A percentile compares a stretch with the other conserved stretches of the same genome.
These are phyloP conservation scores for Oegoconia quadripuncta DNA, from an alignment of 2,888 invertebrate genomes.

Conservation along the genomic window DNA sequence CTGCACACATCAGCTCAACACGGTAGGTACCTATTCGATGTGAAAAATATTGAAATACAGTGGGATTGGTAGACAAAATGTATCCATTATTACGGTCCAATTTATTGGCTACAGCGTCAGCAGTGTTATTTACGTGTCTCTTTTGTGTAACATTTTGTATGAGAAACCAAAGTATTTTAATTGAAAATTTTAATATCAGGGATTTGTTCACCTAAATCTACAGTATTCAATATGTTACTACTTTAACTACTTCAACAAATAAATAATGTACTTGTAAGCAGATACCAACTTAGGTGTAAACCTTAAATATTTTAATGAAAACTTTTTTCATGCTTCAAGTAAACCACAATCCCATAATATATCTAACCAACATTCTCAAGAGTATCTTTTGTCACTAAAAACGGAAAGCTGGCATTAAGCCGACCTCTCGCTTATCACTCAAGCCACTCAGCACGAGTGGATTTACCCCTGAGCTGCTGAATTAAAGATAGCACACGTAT, in stretches of 20 bases:
- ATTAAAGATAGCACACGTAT: slow-evolving; percentile 63
- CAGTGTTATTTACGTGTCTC: no score
- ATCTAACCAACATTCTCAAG: not conserved
- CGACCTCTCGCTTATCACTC: slow-evolving; percentile 12
- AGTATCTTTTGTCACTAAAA: slow-evolving; percentile 1
- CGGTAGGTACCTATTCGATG: slow-evolving; percentile 47
- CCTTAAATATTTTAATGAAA: no score
- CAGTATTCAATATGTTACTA: no score
- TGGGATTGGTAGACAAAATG: slow-evolving; percentile 33
- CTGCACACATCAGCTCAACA: slow-evolving; percentile 34
- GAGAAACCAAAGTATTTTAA: no score
- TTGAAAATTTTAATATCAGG: no score
- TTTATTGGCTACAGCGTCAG: slow-evolving; percentile 3
- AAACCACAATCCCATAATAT: not conserved
- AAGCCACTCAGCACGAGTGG: slow-evolving; percentile 13
- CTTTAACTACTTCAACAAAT: no score
- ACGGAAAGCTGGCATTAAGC: slow-evolving; percentile 8
- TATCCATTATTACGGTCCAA: slow-evolving; percentile 30
- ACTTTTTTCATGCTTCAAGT: not conserved
- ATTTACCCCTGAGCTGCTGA: slow-evolving; percentile 42
- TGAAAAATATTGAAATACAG: slow-evolving; percentile 53
- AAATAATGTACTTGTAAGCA: no score
- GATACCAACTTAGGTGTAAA: no score
- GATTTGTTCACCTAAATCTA: no score
- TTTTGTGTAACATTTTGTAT: no score